Evolutionary conservation across 2,888 invertebrate genomes (phyloP), one percentile per base, ranked within the genome.

Genomic region (Pomacea canaliculata): DNA sequence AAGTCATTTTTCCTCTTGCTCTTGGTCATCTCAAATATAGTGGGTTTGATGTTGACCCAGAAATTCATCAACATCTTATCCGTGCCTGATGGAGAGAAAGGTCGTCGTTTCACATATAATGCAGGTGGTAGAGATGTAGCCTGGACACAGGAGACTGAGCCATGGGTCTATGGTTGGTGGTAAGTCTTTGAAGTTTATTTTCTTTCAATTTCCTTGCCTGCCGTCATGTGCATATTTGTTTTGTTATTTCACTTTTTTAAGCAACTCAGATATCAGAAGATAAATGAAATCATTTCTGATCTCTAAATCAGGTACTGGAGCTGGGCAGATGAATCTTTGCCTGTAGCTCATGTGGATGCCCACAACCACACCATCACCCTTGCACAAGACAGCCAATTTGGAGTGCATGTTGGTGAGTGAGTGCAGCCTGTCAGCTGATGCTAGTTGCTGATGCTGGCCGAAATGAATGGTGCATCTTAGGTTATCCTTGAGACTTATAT

Each of bases 271-370:
- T 7, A 16, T 7, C 51, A 16, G 51, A 56, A 56, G 51, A 16
- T 7, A 2, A 13, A 16, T 56, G 51, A 10, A 10, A 13, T 0
- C 12, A 13, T 56, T 16, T 56, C 16, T 10, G 51, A 56, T 56
- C 12, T 16, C 51, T 56, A 10, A 56, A 4, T 13, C 16, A 84
- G 84, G 84, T 81, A 79, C 62, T 83, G 82, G 80, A 81, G 84
- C 59, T 83, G 83, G 85, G 81, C 84, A 0, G 84, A 85, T 69
- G n/a, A 65, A n/a, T 68, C 83, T 37, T 74, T 81, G 16, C 79
- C 81, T 46, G 78, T 83, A 0, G 63, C 76, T 3, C 51, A 74
- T 13, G 51, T 84, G 12, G 76, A 83, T 56, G 48, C 82, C 13
- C 18, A 73, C 18, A 78, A 56, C n/a, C 69, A 72, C 60, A 81